Percentiles rank a stretch among this genome's conserved stretches.
Conservation (phyloP, 2,888 invertebrate species). For the Latrodectus hesperus region DNA sequence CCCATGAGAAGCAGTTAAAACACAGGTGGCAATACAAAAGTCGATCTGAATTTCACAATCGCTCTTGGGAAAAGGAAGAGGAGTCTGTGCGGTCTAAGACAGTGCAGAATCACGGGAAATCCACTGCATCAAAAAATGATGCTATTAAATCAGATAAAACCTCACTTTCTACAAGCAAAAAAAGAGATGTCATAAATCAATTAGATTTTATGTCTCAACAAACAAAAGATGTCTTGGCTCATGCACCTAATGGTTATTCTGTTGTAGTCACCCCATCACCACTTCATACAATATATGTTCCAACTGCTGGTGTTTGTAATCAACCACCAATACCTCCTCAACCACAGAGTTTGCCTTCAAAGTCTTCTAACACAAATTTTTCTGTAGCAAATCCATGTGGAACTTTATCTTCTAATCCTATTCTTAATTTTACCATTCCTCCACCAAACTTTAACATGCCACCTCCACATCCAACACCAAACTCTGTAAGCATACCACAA, state of each 20-base stretch:
- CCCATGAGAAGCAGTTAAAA: conserved; percentile 48
- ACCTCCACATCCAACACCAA: conserved; percentile 62
- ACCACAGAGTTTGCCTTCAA: conserved; percentile 43
- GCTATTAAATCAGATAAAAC: conserved; percentile 35
- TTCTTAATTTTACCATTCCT: conserved; percentile 65
- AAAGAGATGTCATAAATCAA: conserved; percentile 51
- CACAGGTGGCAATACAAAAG: conserved; percentile 39
- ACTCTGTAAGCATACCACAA: conserved; percentile 49
- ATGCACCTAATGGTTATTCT: conserved; percentile 68
- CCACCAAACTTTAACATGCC: conserved; percentile 68
- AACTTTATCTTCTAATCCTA: conserved; percentile 53
- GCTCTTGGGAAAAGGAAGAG: conserved; percentile 54
- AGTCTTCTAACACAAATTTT: conserved; percentile 42
- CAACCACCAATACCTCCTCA: conserved; percentile 51
- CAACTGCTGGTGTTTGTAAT: conserved; percentile 57
- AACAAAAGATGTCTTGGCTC: conserved; percentile 65
- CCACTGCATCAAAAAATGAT: conserved; percentile 40
- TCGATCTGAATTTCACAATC: conserved; percentile 38
- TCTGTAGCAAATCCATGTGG: conserved; percentile 58
- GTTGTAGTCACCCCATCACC: conserved; percentile 67
- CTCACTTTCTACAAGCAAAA: conserved; percentile 9
- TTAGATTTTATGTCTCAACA: conserved; percentile 63
- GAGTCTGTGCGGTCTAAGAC: conserved; percentile 42
- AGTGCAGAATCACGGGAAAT: conserved; percentile 17
- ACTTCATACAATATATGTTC: conserved; percentile 66